These are phyloP conservation scores for Ostrea denselamellosa DNA, from an alignment of 1,140 invertebrate species.

Conservation along the genomic window DNA sequence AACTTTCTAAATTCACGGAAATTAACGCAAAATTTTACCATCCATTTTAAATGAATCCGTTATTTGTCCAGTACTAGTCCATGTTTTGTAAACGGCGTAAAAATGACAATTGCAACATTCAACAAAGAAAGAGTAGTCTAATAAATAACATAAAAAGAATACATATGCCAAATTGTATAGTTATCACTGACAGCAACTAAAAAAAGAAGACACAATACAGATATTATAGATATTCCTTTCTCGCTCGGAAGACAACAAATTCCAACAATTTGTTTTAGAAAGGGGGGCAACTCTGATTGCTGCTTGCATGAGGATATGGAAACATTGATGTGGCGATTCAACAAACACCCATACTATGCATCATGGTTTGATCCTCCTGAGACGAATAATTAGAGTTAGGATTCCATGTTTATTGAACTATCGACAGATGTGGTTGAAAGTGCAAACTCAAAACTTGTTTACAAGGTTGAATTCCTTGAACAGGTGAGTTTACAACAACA, in stretches of 20 bases:
- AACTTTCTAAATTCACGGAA: too few relatives aligned
- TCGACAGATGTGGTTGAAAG: constrained; percentile 67
- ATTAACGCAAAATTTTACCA: too few relatives aligned
- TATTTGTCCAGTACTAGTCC: too few relatives aligned
- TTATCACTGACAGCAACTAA: too few relatives aligned
- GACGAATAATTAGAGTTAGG: constrained; percentile 59
- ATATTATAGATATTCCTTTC: too few relatives aligned
- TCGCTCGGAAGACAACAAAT: not conserved
- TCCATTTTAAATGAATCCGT: too few relatives aligned
- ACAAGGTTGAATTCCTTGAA: constrained; percentile 65
- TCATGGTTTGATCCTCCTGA: constrained; percentile 60
- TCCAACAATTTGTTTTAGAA: not conserved
- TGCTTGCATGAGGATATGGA: constrained; percentile 17
- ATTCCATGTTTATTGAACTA: constrained; percentile 51
- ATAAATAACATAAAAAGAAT: too few relatives aligned
- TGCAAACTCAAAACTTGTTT: constrained; percentile 56
- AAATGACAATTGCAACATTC: too few relatives aligned
- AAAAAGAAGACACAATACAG: too few relatives aligned
- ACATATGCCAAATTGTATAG: too few relatives aligned
- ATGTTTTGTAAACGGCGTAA: too few relatives aligned
- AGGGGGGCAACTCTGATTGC: not conserved
- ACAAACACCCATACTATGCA: constrained; percentile 49
- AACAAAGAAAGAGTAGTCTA: too few relatives aligned
- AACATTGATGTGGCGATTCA: constrained; percentile 50
- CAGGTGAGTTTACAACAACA: constrained; percentile 58